Conservation (phyloP, 2,797 vertebrate species). For the Fistularia commersonii region DNA sequence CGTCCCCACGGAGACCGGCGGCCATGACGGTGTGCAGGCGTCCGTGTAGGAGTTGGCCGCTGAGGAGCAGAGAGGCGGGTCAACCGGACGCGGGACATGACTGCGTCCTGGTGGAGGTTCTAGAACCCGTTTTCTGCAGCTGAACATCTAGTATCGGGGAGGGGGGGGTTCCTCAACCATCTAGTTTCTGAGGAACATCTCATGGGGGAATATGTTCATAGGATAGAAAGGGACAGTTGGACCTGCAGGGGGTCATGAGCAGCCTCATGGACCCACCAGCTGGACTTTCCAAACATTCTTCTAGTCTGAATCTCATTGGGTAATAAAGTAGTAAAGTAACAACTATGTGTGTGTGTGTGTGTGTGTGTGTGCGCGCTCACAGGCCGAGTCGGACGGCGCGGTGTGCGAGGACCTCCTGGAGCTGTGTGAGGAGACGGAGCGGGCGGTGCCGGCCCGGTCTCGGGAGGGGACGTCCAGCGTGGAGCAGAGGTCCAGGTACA, state of each 20-base stretch:
- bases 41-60: constrained; percentile 85
- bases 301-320: too few relatives aligned
- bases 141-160: too few relatives aligned
- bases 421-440: constrained; percentile 78
- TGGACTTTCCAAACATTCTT: too few relatives aligned
- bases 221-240: too few relatives aligned
- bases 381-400: constrained; percentile 77
- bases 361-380: constrained; percentile 62
- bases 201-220: too few relatives aligned
- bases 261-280: too few relatives aligned
- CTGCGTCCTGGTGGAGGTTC: constrained; percentile 4
- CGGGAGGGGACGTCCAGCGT: constrained; percentile 54
- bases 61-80: constrained; percentile 17
- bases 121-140: too few relatives aligned
- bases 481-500: constrained; percentile 73
- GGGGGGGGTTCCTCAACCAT: too few relatives aligned
- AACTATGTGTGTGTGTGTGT: too few relatives aligned
- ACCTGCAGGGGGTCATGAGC: too few relatives aligned
- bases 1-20: constrained; percentile 59
- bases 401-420: constrained; percentile 79
- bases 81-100: not conserved
- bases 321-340: too few relatives aligned
- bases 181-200: too few relatives aligned
- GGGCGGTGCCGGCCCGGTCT: constrained; percentile 65
- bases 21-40: constrained; percentile 81